These are phyloP conservation scores for Eupeodes corollae DNA, from an alignment of 1,140 invertebrate species.

Conservation along the genomic window DNA sequence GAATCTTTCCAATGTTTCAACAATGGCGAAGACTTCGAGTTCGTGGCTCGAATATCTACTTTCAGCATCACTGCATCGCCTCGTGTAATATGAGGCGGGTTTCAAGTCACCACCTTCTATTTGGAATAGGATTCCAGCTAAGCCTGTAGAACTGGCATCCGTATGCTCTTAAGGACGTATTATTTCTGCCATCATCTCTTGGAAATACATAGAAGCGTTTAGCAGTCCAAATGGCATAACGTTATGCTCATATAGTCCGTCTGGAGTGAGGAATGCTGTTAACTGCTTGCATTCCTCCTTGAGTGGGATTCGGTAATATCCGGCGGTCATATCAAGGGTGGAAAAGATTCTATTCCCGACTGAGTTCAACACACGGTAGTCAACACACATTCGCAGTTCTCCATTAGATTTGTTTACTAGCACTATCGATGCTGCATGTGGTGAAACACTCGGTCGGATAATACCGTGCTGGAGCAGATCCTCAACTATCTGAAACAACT, in stretches of 20 bases:
- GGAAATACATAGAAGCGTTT: slow-evolving; percentile 31
- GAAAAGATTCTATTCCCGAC: not conserved
- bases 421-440: not conserved
- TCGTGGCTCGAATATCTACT: slow-evolving; percentile 15
- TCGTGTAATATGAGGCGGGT: slow-evolving; percentile 8
- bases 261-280: slow-evolving; percentile 14
- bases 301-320: slow-evolving; percentile 2
- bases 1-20: slow-evolving; percentile 6
- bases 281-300: slow-evolving; percentile 2
- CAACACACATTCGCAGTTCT: slow-evolving; percentile 1
- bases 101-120: not conserved
- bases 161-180: slow-evolving; percentile 10
- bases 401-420: not conserved
- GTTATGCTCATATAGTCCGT: slow-evolving; percentile 24
- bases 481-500: slow-evolving; percentile 7
- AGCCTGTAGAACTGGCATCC: not conserved
- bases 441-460: slow-evolving; percentile 31
- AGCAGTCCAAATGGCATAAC: slow-evolving; percentile 39
- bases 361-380: slow-evolving; percentile 1
- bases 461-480: slow-evolving; percentile 27
- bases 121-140: not conserved
- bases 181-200: slow-evolving; percentile 31
- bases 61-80: slow-evolving; percentile 10
- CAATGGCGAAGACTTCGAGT: slow-evolving; percentile 14
- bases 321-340: slow-evolving; percentile 1